Evolutionary conservation across 2,888 invertebrate genomes (phyloP), one percentile per base, ranked within the genome.

Genomic region (Noctua janthina): DNA sequence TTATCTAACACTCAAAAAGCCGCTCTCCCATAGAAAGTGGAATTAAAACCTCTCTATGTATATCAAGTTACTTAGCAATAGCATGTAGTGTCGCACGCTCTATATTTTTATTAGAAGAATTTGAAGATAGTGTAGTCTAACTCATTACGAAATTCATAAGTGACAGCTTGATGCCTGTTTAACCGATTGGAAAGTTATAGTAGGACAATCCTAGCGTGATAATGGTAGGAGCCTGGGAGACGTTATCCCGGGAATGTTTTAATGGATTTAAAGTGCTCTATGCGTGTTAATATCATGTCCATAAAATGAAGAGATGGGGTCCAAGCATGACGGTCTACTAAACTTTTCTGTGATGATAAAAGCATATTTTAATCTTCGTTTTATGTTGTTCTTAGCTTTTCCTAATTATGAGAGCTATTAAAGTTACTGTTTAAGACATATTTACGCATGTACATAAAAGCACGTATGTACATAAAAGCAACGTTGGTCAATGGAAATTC

Each of bases 231-330:
- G 93, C 90, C 90, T 89, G 74, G 67, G 82, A 85, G 91, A 91
- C 92, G 91, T 94, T 94, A 95, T 94, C 92, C 94, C 90, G 87
- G 89, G 93, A 93, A 94, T 94, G 92, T 92, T 95, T 94, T 95
- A 96, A 96, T 96, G 96, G 95, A 95, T 94, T 94, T 92, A 92
- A 94, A 94, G 95, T 93, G 94, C 91, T 93, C 90, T 92, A 93
- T 93, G 92, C 92, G 90, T 94, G 93, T 94, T 94, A 94, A 94
- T 95, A 94, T 93, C 92, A 92, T 90, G 92, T 89, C 92, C 92
- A 94, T 95, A 94, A 93, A 94, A 93, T 86, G 82, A 88, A 87
- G 85, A 91, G 92, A 91, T 91, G 87, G 84, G 89, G 86, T 88
- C 79, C 88, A 90, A 89, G 89, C 84, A 90, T 90, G 89, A 90